A percentile compares a stretch with the other conserved stretches of the same genome.
These are phyloP conservation scores for Typhlichthys eigenmanni DNA, from an alignment of 2,797 vertebrate species.

Conservation along the genomic window DNA sequence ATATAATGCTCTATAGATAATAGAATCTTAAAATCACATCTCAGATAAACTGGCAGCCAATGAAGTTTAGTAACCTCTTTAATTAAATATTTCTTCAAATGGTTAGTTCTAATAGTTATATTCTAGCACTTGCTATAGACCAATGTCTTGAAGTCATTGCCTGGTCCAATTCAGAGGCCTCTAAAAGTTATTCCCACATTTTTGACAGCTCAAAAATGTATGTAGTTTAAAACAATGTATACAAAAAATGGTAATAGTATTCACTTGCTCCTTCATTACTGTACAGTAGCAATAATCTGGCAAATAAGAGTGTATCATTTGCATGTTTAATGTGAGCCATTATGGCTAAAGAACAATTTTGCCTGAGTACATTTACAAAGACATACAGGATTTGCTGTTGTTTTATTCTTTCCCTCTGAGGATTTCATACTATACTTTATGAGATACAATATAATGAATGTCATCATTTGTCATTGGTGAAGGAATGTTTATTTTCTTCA, in stretches of 20 bases:
- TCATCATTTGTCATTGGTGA: slow-evolving; percentile 7
- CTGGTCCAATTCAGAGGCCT: not conserved
- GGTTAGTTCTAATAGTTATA: not conserved
- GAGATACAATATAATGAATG: slow-evolving; percentile 25
- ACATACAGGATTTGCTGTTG: slow-evolving; percentile 11
- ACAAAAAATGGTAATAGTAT: no score
- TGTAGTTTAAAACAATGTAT: no score
- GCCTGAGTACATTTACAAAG: slow-evolving; percentile 9
- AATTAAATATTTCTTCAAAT: no score
- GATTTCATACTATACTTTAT: slow-evolving; percentile 3
- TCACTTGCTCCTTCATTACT: no score
- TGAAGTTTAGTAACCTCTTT: no score
- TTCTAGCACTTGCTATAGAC: not conserved
- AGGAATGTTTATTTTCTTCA: no score
- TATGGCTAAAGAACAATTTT: slow-evolving; percentile 19
- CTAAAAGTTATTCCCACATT: not conserved
- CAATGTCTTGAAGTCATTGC: slow-evolving; percentile 1
- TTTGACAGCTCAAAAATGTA: not conserved
- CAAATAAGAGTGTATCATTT: slow-evolving; percentile 5
- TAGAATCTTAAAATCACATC: no score
- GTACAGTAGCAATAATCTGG: not conserved
- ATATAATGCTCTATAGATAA: no score
- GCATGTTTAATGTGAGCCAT: slow-evolving; percentile 9
- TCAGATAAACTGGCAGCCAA: no score
- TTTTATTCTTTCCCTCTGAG: not conserved